Evolutionary conservation across 2,888 invertebrate species (phyloP), one percentile per base, ranked within the genome.

Genomic region (Calliopum simillimum): DNA sequence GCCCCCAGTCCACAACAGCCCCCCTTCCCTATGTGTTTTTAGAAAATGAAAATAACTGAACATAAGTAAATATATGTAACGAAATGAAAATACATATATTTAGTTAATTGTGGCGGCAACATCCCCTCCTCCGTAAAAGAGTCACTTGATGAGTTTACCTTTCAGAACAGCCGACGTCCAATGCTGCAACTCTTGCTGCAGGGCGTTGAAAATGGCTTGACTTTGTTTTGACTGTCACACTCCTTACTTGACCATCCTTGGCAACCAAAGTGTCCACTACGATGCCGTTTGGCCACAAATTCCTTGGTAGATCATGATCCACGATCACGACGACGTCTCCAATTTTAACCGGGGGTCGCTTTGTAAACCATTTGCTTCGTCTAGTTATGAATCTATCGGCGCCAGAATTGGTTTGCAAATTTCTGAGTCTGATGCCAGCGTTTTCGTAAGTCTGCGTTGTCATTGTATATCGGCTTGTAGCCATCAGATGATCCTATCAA

Each of bases 311-410:
- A 14, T 68, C 68, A 14, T 71, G 69, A 21, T 74, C 73, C 4
- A 73, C 64, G 6, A 75, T 59, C 8, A 74, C 56, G 0, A 73
- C 71, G 1, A 73, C 46, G 66, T 74, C 71, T 2, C 70, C 74
- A 14, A 51, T 53, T 12, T 25, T 56, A 3, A 73, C 44, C n/a
- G n/a, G 14, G 68, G 53, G 14, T 41, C 12, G 59, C 13, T 25
- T 64, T 0, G 33, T 12, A 46, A 75, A 75, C 70, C 75, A 75
- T 41, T 74, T 74, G 3, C 62, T 69, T 33, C 74, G 41, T 13
- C 68, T 13, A 1, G 70, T 73, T 71, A 14, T 55, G 56, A 12
- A 73, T 8, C 70, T 70, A 72, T 23, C 67, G 13, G 12, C 61
- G 53, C 72, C 72, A 72, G 16, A 72, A 74, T n/a, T 19, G 66